Base-by-base conservation (phyloP, 2,797 vertebrate genomes). In the Astyanax mexicanus region DNA sequence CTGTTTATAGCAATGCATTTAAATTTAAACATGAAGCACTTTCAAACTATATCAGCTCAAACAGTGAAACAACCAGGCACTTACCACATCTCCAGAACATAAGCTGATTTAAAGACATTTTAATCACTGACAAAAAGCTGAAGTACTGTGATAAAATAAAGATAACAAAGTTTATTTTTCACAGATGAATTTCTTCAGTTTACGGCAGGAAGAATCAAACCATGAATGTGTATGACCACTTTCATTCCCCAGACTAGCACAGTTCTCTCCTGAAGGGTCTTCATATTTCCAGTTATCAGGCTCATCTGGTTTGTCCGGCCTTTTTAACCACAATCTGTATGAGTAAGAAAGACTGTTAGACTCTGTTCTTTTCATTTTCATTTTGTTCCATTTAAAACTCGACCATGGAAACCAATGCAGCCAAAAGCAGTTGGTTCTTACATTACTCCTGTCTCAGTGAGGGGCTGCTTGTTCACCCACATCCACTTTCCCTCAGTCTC, bases 401-500 rank as follows among this genome's bases (percentile, higher is more conserved):
- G 21, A n/a, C 6, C 49, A 45, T 40, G 11, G 0, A 42, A 2
- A 45, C 12, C 42, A 45, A 13, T 17, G 1, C 7, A 23, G n/a
- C n/a, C n/a, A 11, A 3, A 21, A 9, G 40, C 71, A 60, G 17
- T 52, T 0, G 11, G n/a, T n/a, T 32, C 58, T 57, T 77, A 65
- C 65, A 1, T 35, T 37, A 55, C 38, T 15, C 23, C 29, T 0
- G 29, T 75, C 29, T 71, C n/a, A 6, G 11, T 10, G 21, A 71
- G 67, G 17, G 47, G 2, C 38, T 27, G 6, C 17, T 58, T 45
- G 8, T 79, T 74, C n/a, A 79, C 77, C 77, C 77, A 79, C 35
- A 37, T 35, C 81, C 81, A 81, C 55, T 40, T 66, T 44, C 79
- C 73, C 17, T 79, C 79, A 27, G 52, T 76, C n/a, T 76, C 65